Evolutionary conservation across 1,140 invertebrate species (phyloP).

Genomic region (Dreissena polymorpha): DNA sequence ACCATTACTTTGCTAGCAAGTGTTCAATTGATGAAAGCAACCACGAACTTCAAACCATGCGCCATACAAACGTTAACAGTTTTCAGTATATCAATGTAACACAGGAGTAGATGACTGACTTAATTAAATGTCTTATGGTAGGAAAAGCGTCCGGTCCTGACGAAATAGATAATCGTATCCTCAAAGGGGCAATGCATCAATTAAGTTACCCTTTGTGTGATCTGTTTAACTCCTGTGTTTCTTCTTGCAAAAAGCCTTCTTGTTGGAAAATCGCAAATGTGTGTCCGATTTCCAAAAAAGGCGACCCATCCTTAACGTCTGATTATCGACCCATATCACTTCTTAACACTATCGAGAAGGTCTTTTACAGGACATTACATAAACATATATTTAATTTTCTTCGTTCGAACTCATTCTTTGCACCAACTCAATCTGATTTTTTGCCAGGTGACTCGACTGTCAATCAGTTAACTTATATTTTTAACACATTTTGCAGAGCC

Average conservation of each 20-base stretch:
- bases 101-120: background rate
- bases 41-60: too few species aligned
- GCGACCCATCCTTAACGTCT: background rate
- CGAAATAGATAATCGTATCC: background rate
- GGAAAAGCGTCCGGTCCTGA: conserved; percentile 9
- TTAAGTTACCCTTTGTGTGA: background rate
- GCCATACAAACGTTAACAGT: too few species aligned
- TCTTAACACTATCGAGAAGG: conserved; percentile 24
- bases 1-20: background rate
- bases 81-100: background rate
- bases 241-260: background rate
- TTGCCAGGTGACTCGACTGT: conserved; percentile 20
- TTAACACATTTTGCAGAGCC: conserved; percentile 13
- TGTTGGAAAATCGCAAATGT: conserved; percentile 28
- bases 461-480: conserved; percentile 32
- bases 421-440: conserved; percentile 32
- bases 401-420: conserved; percentile 7
- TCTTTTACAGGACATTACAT: conserved; percentile 37
- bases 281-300: conserved; percentile 20
- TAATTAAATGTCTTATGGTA: background rate
- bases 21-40: too few species aligned
- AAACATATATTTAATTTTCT: conserved; percentile 49
- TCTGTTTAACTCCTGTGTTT: background rate
- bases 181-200: background rate
- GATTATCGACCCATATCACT: conserved; percentile 50